Conservation (phyloP, 2,888 invertebrate species). For the Himalopsyche anomala region DNA sequence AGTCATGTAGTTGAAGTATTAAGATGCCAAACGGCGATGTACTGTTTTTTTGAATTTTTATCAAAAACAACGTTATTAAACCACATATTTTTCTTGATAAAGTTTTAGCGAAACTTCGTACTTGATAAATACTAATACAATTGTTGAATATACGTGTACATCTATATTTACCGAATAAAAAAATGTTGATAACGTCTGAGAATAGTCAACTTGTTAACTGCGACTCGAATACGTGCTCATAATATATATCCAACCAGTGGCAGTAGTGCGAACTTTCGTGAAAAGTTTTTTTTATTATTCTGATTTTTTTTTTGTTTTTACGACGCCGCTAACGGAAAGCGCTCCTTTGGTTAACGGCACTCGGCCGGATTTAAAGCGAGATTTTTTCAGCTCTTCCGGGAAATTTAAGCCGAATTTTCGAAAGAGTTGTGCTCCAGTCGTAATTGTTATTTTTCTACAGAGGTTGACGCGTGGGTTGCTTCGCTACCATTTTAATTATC, state of each 20-base stretch:
- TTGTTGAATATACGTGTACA: no score
- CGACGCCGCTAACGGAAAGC: constrained; percentile 53
- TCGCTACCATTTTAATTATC: constrained; percentile 4
- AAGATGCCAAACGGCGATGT: no score
- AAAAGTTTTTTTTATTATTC: neutral
- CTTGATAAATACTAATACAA: no score
- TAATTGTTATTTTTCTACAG: constrained; percentile 22
- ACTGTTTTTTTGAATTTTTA: no score
- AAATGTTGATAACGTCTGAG: neutral
- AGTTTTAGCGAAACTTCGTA: no score
- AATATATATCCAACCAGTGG: constrained; percentile 28
- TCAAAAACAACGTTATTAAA: no score
- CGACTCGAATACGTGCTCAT: constrained; percentile 44
- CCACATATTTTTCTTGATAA: no score
- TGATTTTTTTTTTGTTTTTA: constrained; percentile 28
- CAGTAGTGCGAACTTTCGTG: constrained; percentile 48
- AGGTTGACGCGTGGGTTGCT: constrained; percentile 5
- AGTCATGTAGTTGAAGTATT: no score
- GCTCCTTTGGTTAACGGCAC: neutral
- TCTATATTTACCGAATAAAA: neutral
- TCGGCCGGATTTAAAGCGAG: constrained; percentile 48
- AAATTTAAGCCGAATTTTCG: constrained; percentile 27
- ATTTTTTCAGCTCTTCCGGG: constrained; percentile 51
- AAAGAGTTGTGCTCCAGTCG: constrained; percentile 22
- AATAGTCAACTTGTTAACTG: constrained; percentile 12